Conservation (phyloP, 1,140 invertebrate species). For the Drosophila biarmipes region DNA sequence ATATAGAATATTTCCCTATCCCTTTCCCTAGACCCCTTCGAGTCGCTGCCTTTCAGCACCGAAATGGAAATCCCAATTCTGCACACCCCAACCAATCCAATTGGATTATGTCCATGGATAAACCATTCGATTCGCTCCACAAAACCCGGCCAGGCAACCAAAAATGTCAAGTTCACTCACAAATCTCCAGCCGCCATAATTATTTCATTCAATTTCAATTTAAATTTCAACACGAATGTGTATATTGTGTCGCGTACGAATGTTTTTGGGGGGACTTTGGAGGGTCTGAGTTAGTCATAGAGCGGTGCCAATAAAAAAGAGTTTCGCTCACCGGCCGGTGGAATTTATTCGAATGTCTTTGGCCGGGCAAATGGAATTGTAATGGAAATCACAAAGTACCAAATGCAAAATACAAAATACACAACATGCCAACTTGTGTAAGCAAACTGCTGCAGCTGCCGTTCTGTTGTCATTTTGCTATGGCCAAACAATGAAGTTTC, state of each 20-base stretch:
- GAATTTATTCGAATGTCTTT: slow-evolving; percentile 38
- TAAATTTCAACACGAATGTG: slow-evolving; percentile 69
- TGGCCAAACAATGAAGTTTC: slow-evolving; percentile 16
- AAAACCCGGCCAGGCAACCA: slow-evolving; percentile 9
- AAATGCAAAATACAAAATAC: not conserved
- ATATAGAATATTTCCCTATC: not conserved
- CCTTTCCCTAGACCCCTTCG: slow-evolving; percentile 1
- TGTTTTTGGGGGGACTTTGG: slow-evolving; percentile 3
- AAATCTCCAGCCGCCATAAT: slow-evolving; percentile 64
- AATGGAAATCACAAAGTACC: slow-evolving; percentile 22
- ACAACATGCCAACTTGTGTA: slow-evolving; percentile 22
- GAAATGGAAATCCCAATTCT: slow-evolving; percentile 26
- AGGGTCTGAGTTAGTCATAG: slow-evolving; percentile 59
- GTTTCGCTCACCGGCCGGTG: slow-evolving; percentile 53
- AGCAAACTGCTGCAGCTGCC: slow-evolving; percentile 15
- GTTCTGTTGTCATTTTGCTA: slow-evolving; percentile 26
- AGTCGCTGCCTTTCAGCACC: slow-evolving; percentile 19
- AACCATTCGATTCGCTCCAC: slow-evolving; percentile 30
- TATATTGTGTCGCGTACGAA: slow-evolving; percentile 53
- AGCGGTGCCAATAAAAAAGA: slow-evolving; percentile 40
- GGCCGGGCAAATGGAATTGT: slow-evolving; percentile 9
- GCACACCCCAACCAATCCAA: slow-evolving; percentile 29
- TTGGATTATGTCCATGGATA: slow-evolving; percentile 38
- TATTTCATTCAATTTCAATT: slow-evolving; percentile 78
- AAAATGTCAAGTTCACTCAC: slow-evolving; percentile 74